phyloP scores from a whole-genome alignment of 2,888 invertebrate species.

The Tupiocoris notatus region DNA sequence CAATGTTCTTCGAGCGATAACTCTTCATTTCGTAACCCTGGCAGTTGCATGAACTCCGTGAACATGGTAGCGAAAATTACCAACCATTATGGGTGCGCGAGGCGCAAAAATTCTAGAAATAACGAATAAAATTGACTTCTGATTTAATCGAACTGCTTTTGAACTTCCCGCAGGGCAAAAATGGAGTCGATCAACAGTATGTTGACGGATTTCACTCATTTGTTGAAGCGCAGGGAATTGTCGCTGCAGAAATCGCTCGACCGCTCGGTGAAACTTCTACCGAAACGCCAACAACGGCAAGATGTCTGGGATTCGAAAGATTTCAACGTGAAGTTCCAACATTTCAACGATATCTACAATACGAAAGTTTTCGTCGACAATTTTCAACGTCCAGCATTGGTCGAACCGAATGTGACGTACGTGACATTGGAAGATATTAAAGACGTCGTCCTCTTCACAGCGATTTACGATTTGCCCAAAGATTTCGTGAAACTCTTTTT shows the following conservation, averaged over 20 bases:
- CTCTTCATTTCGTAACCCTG: too few species aligned
- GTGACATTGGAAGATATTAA: slow-evolving; percentile 38
- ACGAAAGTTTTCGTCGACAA: slow-evolving; percentile 31
- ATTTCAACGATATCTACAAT: slow-evolving; percentile 34
- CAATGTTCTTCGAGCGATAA: too few species aligned
- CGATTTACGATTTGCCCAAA: slow-evolving; percentile 29
- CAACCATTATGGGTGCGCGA: too few species aligned
- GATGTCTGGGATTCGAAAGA: neutral
- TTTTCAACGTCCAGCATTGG: slow-evolving; percentile 19
- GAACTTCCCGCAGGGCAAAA: too few species aligned
- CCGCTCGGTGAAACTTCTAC: neutral
- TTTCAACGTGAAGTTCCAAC: slow-evolving; percentile 26
- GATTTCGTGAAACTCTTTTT: slow-evolving; percentile 34
- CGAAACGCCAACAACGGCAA: neutral
- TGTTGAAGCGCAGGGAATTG: slow-evolving; percentile 11
- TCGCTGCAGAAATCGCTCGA: neutral
- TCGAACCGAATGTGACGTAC: slow-evolving; percentile 5
- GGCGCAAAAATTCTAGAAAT: too few species aligned
- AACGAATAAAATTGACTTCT: too few species aligned
- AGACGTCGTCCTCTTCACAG: slow-evolving; percentile 39
- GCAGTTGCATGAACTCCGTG: too few species aligned
- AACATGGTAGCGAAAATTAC: too few species aligned
- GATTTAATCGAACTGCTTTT: too few species aligned
- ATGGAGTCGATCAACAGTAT: slow-evolving; percentile 16
- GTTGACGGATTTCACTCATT: neutral